These are phyloP conservation scores for Philantomba maxwellii DNA, from an alignment of 2,113 vertebrate species.

Conservation along the genomic window DNA sequence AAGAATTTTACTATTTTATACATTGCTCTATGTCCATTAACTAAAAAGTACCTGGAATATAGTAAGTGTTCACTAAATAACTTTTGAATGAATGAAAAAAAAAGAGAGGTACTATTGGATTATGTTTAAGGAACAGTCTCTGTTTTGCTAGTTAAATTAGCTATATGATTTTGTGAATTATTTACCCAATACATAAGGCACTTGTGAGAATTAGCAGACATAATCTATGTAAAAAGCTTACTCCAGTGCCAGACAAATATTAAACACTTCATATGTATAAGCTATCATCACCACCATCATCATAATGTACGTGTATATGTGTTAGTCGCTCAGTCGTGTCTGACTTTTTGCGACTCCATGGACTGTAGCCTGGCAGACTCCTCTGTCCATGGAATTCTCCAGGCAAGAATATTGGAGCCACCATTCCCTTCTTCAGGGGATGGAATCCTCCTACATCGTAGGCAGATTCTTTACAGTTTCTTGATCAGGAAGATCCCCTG, in stretches of 20 bases:
- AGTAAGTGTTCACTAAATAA: not conserved
- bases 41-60: not conserved
- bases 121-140: not conserved
- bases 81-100: not conserved
- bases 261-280: not conserved
- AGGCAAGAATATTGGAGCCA: not conserved
- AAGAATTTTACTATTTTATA: not conserved
- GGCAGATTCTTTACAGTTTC: not conserved
- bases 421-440: not conserved
- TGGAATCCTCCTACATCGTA: rapidly evolving
- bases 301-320: not conserved
- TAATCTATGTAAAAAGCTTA: not conserved
- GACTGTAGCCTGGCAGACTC: not conserved
- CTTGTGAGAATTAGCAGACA: not conserved
- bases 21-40: not conserved
- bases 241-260: not conserved
- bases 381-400: not conserved
- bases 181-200: not conserved
- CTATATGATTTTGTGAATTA: not conserved
- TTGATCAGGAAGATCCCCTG: not conserved
- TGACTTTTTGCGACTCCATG: not conserved
- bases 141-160: not conserved
- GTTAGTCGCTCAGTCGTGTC: not conserved
- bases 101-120: not conserved
- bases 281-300: not conserved